phyloP scores from a whole-genome alignment of 2,113 vertebrate genomes.

The Tychaedon coryphoeus region DNA sequence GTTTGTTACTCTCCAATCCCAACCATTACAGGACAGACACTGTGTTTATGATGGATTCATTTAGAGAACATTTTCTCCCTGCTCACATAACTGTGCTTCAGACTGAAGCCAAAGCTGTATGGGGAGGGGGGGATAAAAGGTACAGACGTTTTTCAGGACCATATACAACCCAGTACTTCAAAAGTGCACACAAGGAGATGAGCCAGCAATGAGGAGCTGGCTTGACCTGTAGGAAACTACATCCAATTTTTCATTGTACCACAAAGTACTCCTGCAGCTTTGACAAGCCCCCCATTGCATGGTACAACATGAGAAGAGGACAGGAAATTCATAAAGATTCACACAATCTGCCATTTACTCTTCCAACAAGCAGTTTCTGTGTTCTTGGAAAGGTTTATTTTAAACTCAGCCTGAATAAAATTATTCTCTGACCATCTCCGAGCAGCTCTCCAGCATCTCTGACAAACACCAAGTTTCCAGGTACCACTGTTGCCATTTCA shows the following conservation, averaged over 20 bases:
- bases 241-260: background rate
- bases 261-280: background rate
- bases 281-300: background rate
- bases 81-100: background rate
- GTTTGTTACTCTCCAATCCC: background rate
- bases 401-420: slow-evolving; percentile 23
- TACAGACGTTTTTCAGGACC: background rate
- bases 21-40: background rate
- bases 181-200: background rate
- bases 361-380: slow-evolving; percentile 33
- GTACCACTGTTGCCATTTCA: background rate
- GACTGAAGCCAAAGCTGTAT: slow-evolving; percentile 2
- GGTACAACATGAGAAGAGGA: background rate
- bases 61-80: slow-evolving; percentile 45
- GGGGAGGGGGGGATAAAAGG: background rate
- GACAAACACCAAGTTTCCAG: background rate
- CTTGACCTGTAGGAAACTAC: background rate
- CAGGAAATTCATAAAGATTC: slow-evolving; percentile 8
- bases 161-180: background rate
- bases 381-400: slow-evolving; percentile 37
- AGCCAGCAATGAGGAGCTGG: background rate
- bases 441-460: background rate
- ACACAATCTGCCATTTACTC: slow-evolving; percentile 30
- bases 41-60: slow-evolving; percentile 25
- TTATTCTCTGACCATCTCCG: background rate